Conservation (phyloP, 2,888 invertebrate genomes). For the Lomographa bimaculata region DNA sequence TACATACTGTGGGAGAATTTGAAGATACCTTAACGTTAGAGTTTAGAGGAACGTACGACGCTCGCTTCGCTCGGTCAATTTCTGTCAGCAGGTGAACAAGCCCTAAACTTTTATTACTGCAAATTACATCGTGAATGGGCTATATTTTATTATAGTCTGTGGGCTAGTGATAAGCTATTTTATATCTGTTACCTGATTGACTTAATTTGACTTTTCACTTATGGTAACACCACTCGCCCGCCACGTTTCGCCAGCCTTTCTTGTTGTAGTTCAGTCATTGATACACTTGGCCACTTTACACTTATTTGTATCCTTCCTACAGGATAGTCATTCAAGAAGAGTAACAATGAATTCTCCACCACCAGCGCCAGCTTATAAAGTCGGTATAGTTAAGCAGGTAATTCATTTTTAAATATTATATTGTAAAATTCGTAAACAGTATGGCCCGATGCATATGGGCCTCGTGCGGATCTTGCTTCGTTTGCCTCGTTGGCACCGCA, state of each 20-base stretch:
- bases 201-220: constrained; percentile 46
- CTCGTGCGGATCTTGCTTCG: constrained; percentile 63
- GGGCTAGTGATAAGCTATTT: too few species aligned
- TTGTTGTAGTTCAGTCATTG: constrained; percentile 54
- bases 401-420: constrained; percentile 45
- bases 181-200: too few species aligned
- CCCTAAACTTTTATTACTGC: too few species aligned
- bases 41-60: too few species aligned
- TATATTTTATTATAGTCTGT: too few species aligned
- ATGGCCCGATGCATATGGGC: constrained; percentile 36
- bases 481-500: constrained; percentile 77
- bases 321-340: constrained; percentile 46
- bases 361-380: constrained; percentile 66
- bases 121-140: too few species aligned
- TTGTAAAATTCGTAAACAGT: constrained; percentile 37
- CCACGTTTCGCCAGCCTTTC: constrained; percentile 76
- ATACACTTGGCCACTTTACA: constrained; percentile 57
- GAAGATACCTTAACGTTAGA: too few species aligned
- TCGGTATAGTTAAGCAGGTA: constrained; percentile 79
- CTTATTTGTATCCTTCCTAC: constrained; percentile 44
- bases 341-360: constrained; percentile 73
- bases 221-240: constrained; percentile 64
- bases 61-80: too few species aligned
- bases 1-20: too few species aligned
- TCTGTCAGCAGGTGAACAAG: too few species aligned